Percentiles rank a stretch among this genome's conserved stretches.
These are phyloP conservation scores for Datnioides undecimradiatus DNA, from an alignment of 2,113 vertebrate genomes.

Conservation along the genomic window DNA sequence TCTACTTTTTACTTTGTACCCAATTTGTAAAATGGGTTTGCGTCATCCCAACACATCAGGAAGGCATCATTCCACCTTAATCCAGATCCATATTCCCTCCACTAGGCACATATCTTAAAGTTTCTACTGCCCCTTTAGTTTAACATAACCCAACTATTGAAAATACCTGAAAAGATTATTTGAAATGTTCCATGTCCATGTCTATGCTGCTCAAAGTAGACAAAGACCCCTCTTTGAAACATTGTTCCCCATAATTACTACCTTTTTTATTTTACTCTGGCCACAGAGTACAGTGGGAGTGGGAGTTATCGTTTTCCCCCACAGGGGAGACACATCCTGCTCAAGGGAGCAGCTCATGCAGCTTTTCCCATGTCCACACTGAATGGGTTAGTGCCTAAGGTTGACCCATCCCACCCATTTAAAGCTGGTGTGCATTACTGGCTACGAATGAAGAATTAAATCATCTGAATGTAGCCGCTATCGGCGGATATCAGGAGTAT, in stretches of 20 bases:
- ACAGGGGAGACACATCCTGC: conserved; percentile 45
- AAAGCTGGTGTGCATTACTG: conserved; percentile 11
- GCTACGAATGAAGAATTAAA: conserved; percentile 1
- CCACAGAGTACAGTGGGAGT: too few species aligned
- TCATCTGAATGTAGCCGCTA: conserved; percentile 6
- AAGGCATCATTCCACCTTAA: neutral
- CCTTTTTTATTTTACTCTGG: conserved; percentile 14
- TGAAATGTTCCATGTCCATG: neutral
- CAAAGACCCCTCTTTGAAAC: neutral
- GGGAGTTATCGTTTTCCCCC: conserved; percentile 41
- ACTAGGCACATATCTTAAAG: neutral
- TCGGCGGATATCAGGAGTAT: neutral
- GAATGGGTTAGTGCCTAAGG: conserved; percentile 22
- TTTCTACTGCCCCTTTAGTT: neutral
- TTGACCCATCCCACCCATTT: conserved; percentile 15
- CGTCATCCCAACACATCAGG: too few species aligned
- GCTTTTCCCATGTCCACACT: conserved; percentile 52
- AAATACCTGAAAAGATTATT: neutral
- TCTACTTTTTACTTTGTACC: neutral
- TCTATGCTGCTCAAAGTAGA: neutral
- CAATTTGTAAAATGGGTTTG: neutral
- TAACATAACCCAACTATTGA: neutral
- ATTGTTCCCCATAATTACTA: neutral
- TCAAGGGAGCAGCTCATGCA: conserved; percentile 3
- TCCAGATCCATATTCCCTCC: neutral